Evolutionary conservation across 2,113 vertebrate genomes (phyloP).

Genomic region (Sturnira hondurensis): DNA sequence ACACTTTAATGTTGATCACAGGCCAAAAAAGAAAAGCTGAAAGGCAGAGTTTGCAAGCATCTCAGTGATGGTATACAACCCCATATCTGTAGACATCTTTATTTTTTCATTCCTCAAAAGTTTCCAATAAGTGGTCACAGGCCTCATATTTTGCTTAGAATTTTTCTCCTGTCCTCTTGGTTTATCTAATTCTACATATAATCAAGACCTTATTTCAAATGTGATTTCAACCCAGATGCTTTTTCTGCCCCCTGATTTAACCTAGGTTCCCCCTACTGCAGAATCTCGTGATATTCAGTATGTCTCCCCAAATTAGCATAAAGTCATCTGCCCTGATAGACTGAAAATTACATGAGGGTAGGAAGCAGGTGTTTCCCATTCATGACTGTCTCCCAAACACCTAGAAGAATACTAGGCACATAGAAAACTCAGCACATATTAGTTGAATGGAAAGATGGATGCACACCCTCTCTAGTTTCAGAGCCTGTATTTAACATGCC

Average conservation of each 20-base stretch:
- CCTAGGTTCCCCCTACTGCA: too few species aligned
- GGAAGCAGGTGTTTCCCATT: not conserved
- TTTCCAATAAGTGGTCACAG: not conserved
- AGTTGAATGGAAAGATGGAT: not conserved
- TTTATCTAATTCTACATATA: not conserved
- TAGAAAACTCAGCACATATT: not conserved
- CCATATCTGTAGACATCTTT: not conserved
- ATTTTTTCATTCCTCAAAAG: not conserved
- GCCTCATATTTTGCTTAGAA: not conserved
- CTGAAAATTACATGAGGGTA: not conserved
- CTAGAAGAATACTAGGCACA: not conserved
- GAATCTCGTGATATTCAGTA: rapidly evolving
- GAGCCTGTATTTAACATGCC: not conserved
- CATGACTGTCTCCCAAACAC: not conserved
- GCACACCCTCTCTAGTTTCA: not conserved
- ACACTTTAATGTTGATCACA: rapidly evolving
- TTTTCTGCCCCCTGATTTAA: not conserved
- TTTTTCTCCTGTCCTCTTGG: not conserved
- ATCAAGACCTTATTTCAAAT: not conserved
- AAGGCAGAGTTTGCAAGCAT: not conserved
- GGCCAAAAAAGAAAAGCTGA: not conserved
- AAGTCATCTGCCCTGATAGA: not conserved
- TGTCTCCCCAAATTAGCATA: not conserved
- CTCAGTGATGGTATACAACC: not conserved
- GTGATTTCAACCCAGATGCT: not conserved